Conservation (phyloP, 2,888 invertebrate species). For the Coelinius sp. region DNA sequence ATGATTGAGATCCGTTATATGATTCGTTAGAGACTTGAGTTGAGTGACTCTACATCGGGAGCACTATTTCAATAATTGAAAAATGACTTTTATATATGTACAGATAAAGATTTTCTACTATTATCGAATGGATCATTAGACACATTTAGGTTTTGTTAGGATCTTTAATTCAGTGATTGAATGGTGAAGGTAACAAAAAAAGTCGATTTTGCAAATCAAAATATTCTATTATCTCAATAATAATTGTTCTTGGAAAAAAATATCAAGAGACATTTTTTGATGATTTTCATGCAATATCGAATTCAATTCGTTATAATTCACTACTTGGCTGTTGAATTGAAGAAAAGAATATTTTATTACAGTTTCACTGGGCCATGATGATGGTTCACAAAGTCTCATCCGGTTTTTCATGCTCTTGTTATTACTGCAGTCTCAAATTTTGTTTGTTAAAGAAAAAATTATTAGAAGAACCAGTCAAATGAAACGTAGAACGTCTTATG, state of each 20-base stretch:
- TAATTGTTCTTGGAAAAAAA: background rate
- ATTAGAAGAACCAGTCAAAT: background rate
- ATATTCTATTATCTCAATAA: background rate
- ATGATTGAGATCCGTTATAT: slow-evolving; percentile 53
- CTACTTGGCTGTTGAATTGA: background rate
- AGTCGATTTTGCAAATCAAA: background rate
- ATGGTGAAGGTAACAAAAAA: slow-evolving; percentile 10
- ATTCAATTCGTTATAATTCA: background rate
- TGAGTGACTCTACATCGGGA: slow-evolving; percentile 45
- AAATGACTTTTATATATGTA: slow-evolving; percentile 53
- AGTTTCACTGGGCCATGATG: background rate
- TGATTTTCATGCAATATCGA: too few relatives aligned
- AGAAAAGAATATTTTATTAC: background rate
- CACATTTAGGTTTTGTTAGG: slow-evolving; percentile 6
- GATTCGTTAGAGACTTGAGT: slow-evolving; percentile 54
- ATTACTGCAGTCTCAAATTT: slow-evolving; percentile 4
- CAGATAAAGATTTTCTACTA: slow-evolving; percentile 47
- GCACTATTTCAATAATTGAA: slow-evolving; percentile 44
- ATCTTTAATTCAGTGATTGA: background rate
- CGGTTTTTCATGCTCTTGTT: background rate
- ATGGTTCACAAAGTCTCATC: background rate
- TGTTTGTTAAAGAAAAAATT: background rate
- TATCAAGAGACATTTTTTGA: background rate
- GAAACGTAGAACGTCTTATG: background rate
- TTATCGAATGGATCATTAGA: slow-evolving; percentile 36